phyloP scores from a whole-genome alignment of 2,888 invertebrate species.

The Falcaria lacertinaria region DNA sequence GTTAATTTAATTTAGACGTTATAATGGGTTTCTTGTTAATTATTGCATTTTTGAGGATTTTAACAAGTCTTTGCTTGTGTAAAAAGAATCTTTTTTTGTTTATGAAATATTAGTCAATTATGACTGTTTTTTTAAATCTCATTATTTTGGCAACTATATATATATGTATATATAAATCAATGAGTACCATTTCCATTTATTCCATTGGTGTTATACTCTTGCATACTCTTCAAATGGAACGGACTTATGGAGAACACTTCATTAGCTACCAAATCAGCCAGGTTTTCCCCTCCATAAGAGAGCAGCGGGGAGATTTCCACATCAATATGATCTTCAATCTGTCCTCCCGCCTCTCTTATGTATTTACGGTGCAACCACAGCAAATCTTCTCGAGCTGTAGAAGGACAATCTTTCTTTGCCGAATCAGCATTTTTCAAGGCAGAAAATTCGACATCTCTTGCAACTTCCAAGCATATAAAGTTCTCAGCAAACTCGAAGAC shows the following conservation, averaged over 20 bases:
- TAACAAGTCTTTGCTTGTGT: too few species aligned
- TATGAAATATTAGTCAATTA: too few species aligned
- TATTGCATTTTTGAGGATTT: too few species aligned
- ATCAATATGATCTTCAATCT: slow-evolving; percentile 81
- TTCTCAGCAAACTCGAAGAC: slow-evolving; percentile 96
- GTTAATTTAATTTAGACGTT: too few species aligned
- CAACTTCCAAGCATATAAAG: slow-evolving; percentile 95
- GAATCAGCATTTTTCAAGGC: slow-evolving; percentile 96
- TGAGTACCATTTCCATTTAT: slow-evolving; percentile 54
- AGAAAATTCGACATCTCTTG: slow-evolving; percentile 96
- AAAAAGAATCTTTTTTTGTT: too few species aligned
- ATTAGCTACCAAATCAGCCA: slow-evolving; percentile 82
- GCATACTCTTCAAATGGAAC: slow-evolving; percentile 75
- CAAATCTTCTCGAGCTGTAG: slow-evolving; percentile 90
- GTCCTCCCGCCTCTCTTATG: slow-evolving; percentile 90
- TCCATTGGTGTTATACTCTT: slow-evolving; percentile 53
- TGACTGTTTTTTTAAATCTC: too few species aligned
- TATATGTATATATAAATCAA: too few species aligned
- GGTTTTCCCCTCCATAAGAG: slow-evolving; percentile 94
- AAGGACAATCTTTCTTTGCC: slow-evolving; percentile 93
- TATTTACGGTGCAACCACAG: slow-evolving; percentile 88
- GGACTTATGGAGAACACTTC: slow-evolving; percentile 84
- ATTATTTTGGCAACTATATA: too few species aligned
- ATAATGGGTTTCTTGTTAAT: too few species aligned
- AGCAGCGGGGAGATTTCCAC: slow-evolving; percentile 95